phyloP scores from a whole-genome alignment of 64 coral and sea anemone species.

The Platygyra sinensis region DNA sequence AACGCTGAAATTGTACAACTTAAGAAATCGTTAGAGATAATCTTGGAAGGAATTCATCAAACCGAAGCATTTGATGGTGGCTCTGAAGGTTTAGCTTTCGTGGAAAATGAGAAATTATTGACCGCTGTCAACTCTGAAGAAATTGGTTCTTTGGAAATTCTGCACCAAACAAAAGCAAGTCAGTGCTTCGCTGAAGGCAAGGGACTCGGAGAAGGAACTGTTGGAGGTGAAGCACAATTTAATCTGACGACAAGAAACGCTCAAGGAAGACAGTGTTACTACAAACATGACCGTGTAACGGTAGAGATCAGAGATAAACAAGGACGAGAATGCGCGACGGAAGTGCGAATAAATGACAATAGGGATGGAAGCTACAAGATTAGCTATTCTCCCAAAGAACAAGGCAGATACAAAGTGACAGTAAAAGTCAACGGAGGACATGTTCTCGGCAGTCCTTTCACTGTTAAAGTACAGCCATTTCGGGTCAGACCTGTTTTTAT shows the following conservation, averaged over 20 bases:
- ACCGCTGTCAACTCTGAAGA: background rate
- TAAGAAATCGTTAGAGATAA: background rate
- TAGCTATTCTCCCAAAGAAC: slow-evolving; percentile 15
- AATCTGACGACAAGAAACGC: slow-evolving; percentile 14
- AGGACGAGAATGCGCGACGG: background rate
- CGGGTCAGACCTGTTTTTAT: slow-evolving; percentile 21
- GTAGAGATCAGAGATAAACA: slow-evolving; percentile 1
- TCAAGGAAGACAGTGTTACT: slow-evolving; percentile 3
- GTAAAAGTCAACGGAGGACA: slow-evolving; percentile 35
- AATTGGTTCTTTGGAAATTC: background rate
- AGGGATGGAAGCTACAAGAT: slow-evolving; percentile 44
- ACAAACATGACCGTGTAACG: background rate
- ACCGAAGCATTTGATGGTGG: background rate
- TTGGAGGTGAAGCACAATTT: slow-evolving; percentile 39
- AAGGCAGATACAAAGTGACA: background rate
- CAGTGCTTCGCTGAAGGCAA: slow-evolving; percentile 38
- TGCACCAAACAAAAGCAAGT: background rate
- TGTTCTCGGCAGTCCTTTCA: slow-evolving; percentile 29
- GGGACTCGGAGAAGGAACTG: slow-evolving; percentile 45
- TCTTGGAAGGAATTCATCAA: background rate
- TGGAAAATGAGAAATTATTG: background rate
- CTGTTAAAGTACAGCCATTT: slow-evolving; percentile 27
- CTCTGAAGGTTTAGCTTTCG: background rate
- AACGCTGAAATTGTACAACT: background rate
- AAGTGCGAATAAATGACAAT: slow-evolving; percentile 20